These are phyloP conservation scores for Marisa cornuarietis DNA, from an alignment of 1,140 invertebrate species.

Conservation along the genomic window DNA sequence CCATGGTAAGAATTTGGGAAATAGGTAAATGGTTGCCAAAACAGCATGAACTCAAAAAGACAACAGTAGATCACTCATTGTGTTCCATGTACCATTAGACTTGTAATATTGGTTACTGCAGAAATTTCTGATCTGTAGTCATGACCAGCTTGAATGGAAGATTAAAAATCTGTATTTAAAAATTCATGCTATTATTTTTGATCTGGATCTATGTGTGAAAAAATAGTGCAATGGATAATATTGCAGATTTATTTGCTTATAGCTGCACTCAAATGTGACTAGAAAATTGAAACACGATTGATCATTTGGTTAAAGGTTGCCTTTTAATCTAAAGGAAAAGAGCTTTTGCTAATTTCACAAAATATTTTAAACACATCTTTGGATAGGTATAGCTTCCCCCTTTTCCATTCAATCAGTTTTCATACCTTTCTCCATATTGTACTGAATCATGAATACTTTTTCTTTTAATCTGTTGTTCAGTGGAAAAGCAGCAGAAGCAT, in stretches of 20 bases:
- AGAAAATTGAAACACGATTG: background rate
- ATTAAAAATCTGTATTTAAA: background rate
- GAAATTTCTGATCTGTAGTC: background rate
- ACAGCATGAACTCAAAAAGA: background rate
- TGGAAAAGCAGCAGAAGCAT: constrained; percentile 32
- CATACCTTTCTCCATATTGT: background rate
- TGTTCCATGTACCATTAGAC: background rate
- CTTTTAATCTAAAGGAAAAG: background rate
- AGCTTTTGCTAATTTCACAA: background rate
- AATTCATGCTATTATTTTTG: background rate
- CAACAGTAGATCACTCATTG: background rate
- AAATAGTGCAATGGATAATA: background rate
- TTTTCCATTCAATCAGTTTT: background rate
- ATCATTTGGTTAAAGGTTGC: background rate
- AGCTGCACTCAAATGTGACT: background rate
- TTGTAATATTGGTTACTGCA: background rate
- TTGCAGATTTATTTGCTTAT: too few species aligned
- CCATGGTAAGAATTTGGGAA: background rate
- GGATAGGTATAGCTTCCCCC: background rate
- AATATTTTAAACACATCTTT: background rate
- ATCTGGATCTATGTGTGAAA: background rate
- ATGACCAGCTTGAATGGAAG: background rate
- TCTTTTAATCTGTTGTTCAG: constrained; percentile 21
- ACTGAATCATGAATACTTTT: background rate
- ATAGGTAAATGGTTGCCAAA: background rate